Percentiles rank a stretch among this genome's conserved stretches.
Evolutionary conservation across 2,797 vertebrate genomes (phyloP).

Genomic region (Acipenser oxyrinchus): DNA sequence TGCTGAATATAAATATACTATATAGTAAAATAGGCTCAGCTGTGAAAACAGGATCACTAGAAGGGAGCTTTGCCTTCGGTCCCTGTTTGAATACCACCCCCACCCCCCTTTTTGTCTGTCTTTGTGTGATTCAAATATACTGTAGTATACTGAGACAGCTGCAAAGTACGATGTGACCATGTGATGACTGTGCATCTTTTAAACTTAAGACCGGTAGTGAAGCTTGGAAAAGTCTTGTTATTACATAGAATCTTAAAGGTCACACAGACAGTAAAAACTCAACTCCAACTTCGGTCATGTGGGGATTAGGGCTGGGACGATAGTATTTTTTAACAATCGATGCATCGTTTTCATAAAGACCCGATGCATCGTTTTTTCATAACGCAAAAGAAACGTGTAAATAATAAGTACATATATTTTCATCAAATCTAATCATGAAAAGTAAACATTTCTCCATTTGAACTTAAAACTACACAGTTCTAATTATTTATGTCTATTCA

Average conservation of each 20-base stretch:
- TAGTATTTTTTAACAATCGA: too few relatives aligned
- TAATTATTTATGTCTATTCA: too few relatives aligned
- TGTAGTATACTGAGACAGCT: constrained; percentile 46
- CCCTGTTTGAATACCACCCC: not conserved
- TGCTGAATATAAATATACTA: constrained; percentile 27
- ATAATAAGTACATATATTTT: too few relatives aligned
- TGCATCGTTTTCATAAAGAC: too few relatives aligned
- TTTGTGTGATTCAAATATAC: constrained; percentile 27
- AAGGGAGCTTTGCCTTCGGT: constrained; percentile 6
- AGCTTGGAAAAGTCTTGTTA: constrained; percentile 38
- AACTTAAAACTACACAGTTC: too few relatives aligned
- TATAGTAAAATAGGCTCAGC: constrained; percentile 34
- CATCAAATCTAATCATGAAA: too few relatives aligned
- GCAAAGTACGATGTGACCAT: constrained; percentile 38
- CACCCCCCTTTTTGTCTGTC: not conserved
- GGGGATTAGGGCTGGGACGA: too few relatives aligned
- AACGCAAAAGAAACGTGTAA: too few relatives aligned
- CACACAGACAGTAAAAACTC: too few relatives aligned
- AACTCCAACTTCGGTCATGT: too few relatives aligned
- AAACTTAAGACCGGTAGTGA: constrained; percentile 21
- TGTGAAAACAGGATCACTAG: constrained; percentile 31
- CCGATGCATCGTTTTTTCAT: too few relatives aligned
- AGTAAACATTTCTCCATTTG: too few relatives aligned
- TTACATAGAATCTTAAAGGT: constrained; percentile 19
- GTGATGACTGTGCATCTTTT: constrained; percentile 51